These are phyloP conservation scores for Zosterops lateralis DNA, from an alignment of 2,113 vertebrate species.

Conservation along the genomic window DNA sequence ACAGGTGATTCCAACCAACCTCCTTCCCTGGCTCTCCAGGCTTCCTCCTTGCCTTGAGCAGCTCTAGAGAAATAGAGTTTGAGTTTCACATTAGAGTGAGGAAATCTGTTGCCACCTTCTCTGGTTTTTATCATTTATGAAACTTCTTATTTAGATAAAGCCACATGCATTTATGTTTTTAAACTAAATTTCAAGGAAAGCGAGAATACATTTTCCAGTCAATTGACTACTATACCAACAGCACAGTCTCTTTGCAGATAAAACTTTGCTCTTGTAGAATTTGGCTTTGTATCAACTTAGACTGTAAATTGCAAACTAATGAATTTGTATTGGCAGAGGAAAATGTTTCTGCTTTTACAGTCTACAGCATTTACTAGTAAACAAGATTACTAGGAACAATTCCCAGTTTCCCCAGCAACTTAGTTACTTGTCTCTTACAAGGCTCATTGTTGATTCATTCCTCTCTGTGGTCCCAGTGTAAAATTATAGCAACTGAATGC, in stretches of 20 bases:
- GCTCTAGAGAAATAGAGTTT: neutral
- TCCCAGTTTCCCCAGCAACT: slow-evolving; percentile 59
- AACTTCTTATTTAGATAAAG: neutral
- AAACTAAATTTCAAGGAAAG: neutral
- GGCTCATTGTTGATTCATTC: slow-evolving; percentile 14
- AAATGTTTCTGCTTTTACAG: slow-evolving; percentile 44
- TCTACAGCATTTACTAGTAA: slow-evolving; percentile 45
- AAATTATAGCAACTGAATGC: neutral
- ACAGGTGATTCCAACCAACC: neutral
- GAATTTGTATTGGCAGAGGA: slow-evolving; percentile 58
- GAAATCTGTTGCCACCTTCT: neutral
- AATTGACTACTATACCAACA: neutral
- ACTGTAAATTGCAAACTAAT: slow-evolving; percentile 63
- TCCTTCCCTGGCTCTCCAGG: neutral
- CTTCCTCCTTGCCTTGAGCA: neutral
- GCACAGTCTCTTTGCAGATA: slow-evolving; percentile 39
- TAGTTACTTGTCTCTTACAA: slow-evolving; percentile 52
- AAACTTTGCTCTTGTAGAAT: slow-evolving; percentile 24
- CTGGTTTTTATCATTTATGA: neutral
- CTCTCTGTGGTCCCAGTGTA: neutral
- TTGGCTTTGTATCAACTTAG: slow-evolving; percentile 39
- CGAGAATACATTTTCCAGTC: neutral
- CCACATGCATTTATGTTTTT: neutral
- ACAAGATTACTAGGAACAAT: slow-evolving; percentile 62
- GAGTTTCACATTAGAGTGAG: neutral